Base-by-base conservation (phyloP, 2,888 invertebrate species). In the Troides helena region DNA sequence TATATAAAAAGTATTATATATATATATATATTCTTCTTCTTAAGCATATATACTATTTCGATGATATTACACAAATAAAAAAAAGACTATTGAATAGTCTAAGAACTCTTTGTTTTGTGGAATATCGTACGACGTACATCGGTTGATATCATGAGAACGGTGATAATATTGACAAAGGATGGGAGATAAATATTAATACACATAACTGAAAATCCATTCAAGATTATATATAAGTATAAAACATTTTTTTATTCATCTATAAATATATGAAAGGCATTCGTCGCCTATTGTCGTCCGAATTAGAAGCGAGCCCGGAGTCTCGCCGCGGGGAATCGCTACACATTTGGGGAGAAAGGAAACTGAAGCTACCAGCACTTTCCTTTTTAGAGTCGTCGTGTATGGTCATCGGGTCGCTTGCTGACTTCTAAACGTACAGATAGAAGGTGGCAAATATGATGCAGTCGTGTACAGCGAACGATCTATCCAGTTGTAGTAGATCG, bases 331-430 rank as follows among this genome's bases (percentile, higher is more conserved):
- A 71, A 58, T 71, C 17, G 70, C 59, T 67, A 71, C 70, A 50
- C 64, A 71, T 71, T 71, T 71, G 67, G 70, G 70, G 67, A 65
- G 70, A 71, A 68, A 71, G 70, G 70, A 71, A 71, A 71, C 57
- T 61, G 67, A 71, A 67, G 70, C 56, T 57, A n/a, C 25, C 39
- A 67, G 58, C 61, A 67, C 70, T 67, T 64, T 67, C 70, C 70
- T 71, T 71, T 67, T 71, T 67, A 67, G 70, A 67, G 30, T 57
- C 46, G 18, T 46, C 64, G 39, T 36, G 23, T 69, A 64, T 67
- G 70, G 67, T 25, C 64, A 67, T 3, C 43, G 64, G 23, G 21
- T 57, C 58, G 50, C 50, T 14, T 23, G 46, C 12, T 64, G 70
- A 71, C 67, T 71, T 57, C 57, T 67, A 71, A 71, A 67, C 57